phyloP scores from a whole-genome alignment of 2,797 vertebrate genomes.

The Myripristis murdjan region DNA sequence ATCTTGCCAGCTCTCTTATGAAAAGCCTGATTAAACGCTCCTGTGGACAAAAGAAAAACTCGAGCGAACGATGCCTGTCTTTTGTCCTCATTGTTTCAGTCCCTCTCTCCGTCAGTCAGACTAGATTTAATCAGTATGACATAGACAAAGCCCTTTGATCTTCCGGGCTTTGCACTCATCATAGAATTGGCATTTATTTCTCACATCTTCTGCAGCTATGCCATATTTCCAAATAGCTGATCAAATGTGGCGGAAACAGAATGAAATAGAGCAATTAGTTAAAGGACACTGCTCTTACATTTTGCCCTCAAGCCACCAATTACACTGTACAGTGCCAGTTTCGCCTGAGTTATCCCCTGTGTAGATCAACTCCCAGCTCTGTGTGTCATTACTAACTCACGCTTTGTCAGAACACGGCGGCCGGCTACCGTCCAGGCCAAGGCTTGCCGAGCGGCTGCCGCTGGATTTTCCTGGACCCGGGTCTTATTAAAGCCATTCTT shows the following conservation, averaged over 20 bases:
- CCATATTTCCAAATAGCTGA: slow-evolving; percentile 4
- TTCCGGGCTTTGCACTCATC: slow-evolving; percentile 17
- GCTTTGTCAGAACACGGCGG: background rate
- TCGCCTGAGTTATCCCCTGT: slow-evolving; percentile 8
- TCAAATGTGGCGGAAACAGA: slow-evolving; percentile 19
- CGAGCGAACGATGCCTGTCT: slow-evolving; percentile 1
- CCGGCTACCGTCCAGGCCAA: slow-evolving; percentile 6
- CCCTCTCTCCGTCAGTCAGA: background rate
- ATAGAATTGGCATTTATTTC: slow-evolving; percentile 14
- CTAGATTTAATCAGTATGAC: slow-evolving; percentile 10
- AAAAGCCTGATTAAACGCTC: slow-evolving; percentile 13
- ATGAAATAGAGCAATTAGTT: slow-evolving; percentile 33
- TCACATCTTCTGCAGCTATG: background rate
- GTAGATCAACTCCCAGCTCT: background rate
- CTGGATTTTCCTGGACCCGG: background rate
- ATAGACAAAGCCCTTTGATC: slow-evolving; percentile 5
- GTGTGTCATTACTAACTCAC: background rate
- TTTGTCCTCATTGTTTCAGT: background rate
- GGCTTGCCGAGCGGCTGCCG: slow-evolving; percentile 1
- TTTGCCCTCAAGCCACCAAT: slow-evolving; percentile 35
- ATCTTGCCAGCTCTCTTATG: background rate
- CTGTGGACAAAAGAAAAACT: slow-evolving; percentile 6
- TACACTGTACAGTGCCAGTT: slow-evolving; percentile 4
- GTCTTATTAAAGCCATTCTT: slow-evolving; percentile 18
- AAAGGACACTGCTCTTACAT: slow-evolving; percentile 28